Conservation (phyloP, 2,113 vertebrate genomes). For the Polyodon spathula region DNA sequence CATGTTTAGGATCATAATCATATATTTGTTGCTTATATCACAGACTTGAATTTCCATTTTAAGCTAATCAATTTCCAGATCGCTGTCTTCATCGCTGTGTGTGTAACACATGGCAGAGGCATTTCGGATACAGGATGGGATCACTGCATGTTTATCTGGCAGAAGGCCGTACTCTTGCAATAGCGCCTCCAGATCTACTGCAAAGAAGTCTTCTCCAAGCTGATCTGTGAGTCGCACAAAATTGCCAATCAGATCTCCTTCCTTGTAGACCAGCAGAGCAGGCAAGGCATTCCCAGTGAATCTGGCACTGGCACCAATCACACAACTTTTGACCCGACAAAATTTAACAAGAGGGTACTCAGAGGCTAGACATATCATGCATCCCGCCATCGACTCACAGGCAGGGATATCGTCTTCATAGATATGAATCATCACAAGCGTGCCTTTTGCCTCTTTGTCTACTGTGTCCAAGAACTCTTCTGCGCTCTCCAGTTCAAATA, state of each 20-base stretch:
- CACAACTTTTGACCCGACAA: slow-evolving; percentile 78
- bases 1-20: slow-evolving; percentile 15
- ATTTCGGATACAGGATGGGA: slow-evolving; percentile 59
- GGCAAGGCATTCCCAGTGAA: slow-evolving; percentile 84
- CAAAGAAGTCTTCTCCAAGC: slow-evolving; percentile 94
- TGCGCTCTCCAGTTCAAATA: slow-evolving; percentile 74
- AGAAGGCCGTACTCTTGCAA: slow-evolving; percentile 88
- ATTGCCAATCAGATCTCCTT: slow-evolving; percentile 86
- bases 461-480: slow-evolving; percentile 83
- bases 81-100: slow-evolving; percentile 79
- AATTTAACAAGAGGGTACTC: slow-evolving; percentile 89
- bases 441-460: slow-evolving; percentile 82
- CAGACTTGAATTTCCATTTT: neutral
- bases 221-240: slow-evolving; percentile 95
- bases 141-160: slow-evolving; percentile 69
- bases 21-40: neutral
- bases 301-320: slow-evolving; percentile 78
- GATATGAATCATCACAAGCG: slow-evolving; percentile 85
- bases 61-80: slow-evolving; percentile 82
- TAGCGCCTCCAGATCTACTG: slow-evolving; percentile 86
- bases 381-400: slow-evolving; percentile 81
- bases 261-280: slow-evolving; percentile 85
- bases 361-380: slow-evolving; percentile 82
- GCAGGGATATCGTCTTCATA: slow-evolving; percentile 78
- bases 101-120: slow-evolving; percentile 52